Base-by-base conservation (phyloP, 2,888 invertebrate species). In the Ennomos erosarius region DNA sequence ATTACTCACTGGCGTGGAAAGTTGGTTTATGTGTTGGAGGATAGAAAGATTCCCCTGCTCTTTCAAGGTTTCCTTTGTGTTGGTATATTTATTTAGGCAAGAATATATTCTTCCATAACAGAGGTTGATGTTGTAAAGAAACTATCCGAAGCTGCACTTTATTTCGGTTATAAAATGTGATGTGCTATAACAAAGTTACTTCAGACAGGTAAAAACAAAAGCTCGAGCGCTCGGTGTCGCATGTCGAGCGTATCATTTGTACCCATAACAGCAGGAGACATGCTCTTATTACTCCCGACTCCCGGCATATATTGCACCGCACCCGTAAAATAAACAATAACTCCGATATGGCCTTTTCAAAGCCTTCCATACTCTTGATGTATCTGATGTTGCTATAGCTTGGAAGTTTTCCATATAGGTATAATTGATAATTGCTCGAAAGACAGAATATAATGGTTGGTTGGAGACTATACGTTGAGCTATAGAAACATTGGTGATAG, bases 381-480 rank as follows among this genome's bases (percentile, higher is more conserved):
- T 37, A 16, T 10, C 36, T 43, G 42, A 26, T 51, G 33, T 34
- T 50, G 26, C 16, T 6, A n/a, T n/a, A 33, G 12, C 34, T 33
- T 40, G 13, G 10, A 10, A 40, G 9, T 12, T 49, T 10, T n/a
- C 9, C 66, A 62, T 65, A 68, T 73, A 70, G 74, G n/a, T n/a
- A n/a, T n/a, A n/a, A n/a, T n/a, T n/a, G n/a, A n/a, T n/a, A n/a
- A n/a, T n/a, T n/a, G n/a, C n/a, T n/a, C n/a, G n/a, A n/a, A n/a
- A n/a, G n/a, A 64, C 34, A 65, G 69, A 71, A 73, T 75, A 73
- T 74, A 81, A 81, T 78, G 79, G 77, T 73, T 81, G 80, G 26
- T 26, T 26, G 3, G 26, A 6, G 26, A 26, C 4, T 26, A 26
- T 26, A 26, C 16, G 16, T 16, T n/a, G 4, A 26, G 6, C 26